Base-by-base conservation (phyloP, 2,113 vertebrate genomes). In the Hepsetus odoe region DNA sequence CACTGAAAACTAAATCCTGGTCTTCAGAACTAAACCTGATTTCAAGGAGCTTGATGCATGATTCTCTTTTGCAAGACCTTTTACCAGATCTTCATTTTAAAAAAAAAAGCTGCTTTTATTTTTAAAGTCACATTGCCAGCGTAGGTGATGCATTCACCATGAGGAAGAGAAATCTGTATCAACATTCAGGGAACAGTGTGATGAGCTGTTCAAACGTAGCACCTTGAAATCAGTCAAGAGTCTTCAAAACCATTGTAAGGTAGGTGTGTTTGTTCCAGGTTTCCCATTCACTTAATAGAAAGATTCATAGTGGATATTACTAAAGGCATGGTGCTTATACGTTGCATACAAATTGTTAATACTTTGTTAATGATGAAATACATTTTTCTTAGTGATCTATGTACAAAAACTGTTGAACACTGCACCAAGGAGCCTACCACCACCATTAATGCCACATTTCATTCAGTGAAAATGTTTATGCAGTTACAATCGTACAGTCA, bases 331-430 rank as follows among this genome's bases (percentile, higher is more conserved):
- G 88, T 83, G 85, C 87, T 86, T 85, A 87, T 90, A 89, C 85
- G 83, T 89, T 88, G 90, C 87, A 88, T 91, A 91, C 88, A 91
- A 24, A 77, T 67, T 87, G 86, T 91, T 92, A 92, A 91, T 91
- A 91, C 85, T 80, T 88, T 90, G 90, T 91, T 91, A 93, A 92
- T 91, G 84, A 87, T 76, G 83, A 90, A 88, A 90, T 91, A 92
- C 70, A 84, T 86, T 82, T 86, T 79, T 87, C 82, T 87, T 90
- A 90, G 77, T 82, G 66, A 80, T 74, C 70, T 86, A 86, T 92
- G 84, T 90, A 91, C 86, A 90, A 84, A 74, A 82, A 79, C 14
- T 76, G 77, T 74, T 72, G 76, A 82, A 77, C n/a, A 72, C 68
- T 80, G 84, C 74, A 35, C 81, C 56, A 44, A 30, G 67, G 77